Evolutionary conservation across 2,888 invertebrate genomes (phyloP), one percentile per base, ranked within the genome.

Genomic region (Diarsia mendica): DNA sequence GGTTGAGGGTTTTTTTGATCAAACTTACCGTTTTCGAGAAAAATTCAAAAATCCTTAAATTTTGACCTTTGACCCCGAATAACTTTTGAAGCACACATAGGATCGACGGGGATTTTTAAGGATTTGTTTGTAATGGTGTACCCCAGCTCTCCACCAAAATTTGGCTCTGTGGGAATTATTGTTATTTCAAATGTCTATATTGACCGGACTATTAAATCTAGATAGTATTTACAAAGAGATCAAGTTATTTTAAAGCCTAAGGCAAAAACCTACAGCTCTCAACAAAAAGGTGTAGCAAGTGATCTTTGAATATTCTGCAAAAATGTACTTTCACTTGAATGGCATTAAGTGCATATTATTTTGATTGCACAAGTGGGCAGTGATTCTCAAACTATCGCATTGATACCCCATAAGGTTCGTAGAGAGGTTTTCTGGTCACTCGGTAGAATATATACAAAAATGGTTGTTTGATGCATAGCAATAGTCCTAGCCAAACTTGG

Each of bases 231-330:
- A 49, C 20, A 23, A 67, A 51, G 20, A 51, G 11, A 39, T 63
- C 18, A 5, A 78, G 46, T 33, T 10, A 39, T 76, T 51, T 20
- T 39, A 13, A 76, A n/a, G 48, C 53, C 28, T 49, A 49, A 53
- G 18, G 53, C 60, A 46, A 39, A 39, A 44, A 79, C 13, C 9
- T 3, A 18, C 20, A 63, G 10, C 8, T 18, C 33, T 20, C 11
- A 9, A 28, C 0, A 71, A 79, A 77, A 80, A 64, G 49, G 77
- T 77, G n/a, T 39, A 20, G 28, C 79, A 55, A 77, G 72, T 79
- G 63, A 64, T 64, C 55, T 77, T 77, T 80, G 44, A 15, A 20
- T 13, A 72, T 48, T 51, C n/a, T n/a, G 44, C 53, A 73, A 61
- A 80, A 48, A 20, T 9, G 0, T 15, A 80, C 77, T 77, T 77